Conservation (phyloP, 2,113 vertebrate genomes). For the Myrmophylax atrothorax region DNA sequence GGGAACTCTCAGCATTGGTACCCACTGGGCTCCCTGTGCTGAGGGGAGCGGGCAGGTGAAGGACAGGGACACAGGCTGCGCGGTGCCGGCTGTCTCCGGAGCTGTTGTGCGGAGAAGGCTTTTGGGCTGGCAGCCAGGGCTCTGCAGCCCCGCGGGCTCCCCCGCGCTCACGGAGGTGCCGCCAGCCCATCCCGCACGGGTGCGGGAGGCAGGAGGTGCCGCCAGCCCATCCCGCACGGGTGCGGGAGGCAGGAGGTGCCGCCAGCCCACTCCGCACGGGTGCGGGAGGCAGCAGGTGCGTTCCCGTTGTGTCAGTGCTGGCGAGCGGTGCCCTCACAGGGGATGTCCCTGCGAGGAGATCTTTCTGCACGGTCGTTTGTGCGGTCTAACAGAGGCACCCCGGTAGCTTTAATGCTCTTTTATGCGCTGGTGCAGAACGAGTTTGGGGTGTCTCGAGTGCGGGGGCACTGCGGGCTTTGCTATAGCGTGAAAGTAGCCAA, state of each 20-base stretch:
- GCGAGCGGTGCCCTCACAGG: neutral
- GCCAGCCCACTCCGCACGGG: neutral
- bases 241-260: fast-evolving
- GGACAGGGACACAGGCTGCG: neutral
- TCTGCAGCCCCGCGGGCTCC: fast-evolving
- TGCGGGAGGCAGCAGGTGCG: neutral
- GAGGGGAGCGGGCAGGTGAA: neutral
- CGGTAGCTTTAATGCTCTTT: neutral
- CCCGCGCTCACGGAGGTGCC: fast-evolving
- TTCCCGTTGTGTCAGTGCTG: neutral
- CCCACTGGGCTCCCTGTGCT: neutral
- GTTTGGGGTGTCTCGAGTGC: neutral
- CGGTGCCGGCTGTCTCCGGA: neutral
- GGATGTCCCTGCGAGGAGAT: neutral
- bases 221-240: neutral
- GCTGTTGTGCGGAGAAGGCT: neutral
- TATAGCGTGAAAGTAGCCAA: neutral
- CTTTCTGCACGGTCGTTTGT: fast-evolving
- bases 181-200: neutral
- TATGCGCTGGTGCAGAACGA: neutral
- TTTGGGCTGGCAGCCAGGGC: neutral
- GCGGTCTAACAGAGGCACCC: neutral
- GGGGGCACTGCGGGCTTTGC: neutral
- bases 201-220: fast-evolving
- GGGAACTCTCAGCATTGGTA: neutral